These are phyloP conservation scores for Lophotis ruficrista DNA, from an alignment of 2,113 vertebrate genomes.

Conservation along the genomic window DNA sequence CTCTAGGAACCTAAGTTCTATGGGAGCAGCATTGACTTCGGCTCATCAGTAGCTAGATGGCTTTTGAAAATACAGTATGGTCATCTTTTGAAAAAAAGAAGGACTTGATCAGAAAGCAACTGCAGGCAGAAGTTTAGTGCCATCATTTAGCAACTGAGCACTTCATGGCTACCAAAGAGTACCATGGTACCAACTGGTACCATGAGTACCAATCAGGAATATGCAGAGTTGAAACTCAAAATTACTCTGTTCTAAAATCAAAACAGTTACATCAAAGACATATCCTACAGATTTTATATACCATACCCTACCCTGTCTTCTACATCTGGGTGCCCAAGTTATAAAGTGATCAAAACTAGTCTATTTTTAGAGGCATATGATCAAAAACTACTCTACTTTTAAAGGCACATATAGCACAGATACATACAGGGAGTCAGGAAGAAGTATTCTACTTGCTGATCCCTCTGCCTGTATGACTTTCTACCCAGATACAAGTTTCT, in stretches of 20 bases:
- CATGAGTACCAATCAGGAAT: background rate
- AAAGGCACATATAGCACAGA: background rate
- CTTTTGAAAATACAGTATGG: background rate
- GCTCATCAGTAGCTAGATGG: background rate
- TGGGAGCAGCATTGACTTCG: background rate
- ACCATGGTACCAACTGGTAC: too few species aligned
- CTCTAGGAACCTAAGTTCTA: background rate
- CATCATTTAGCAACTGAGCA: background rate
- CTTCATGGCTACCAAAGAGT: background rate
- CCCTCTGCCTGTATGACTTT: background rate
- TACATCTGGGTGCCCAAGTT: background rate
- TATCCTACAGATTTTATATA: background rate
- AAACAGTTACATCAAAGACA: background rate
- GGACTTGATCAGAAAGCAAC: background rate
- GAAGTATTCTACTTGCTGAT: background rate
- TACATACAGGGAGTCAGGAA: background rate
- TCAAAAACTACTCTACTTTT: background rate
- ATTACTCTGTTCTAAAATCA: background rate
- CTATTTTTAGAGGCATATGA: background rate
- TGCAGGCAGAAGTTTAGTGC: background rate
- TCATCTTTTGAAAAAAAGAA: background rate
- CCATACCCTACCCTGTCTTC: background rate
- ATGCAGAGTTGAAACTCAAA: background rate
- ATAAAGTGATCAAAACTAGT: background rate
- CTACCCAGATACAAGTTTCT: background rate